Evolutionary conservation across 2,888 invertebrate species (phyloP), one percentile per base, ranked within the genome.

Genomic region (Andrena bicolor): DNA sequence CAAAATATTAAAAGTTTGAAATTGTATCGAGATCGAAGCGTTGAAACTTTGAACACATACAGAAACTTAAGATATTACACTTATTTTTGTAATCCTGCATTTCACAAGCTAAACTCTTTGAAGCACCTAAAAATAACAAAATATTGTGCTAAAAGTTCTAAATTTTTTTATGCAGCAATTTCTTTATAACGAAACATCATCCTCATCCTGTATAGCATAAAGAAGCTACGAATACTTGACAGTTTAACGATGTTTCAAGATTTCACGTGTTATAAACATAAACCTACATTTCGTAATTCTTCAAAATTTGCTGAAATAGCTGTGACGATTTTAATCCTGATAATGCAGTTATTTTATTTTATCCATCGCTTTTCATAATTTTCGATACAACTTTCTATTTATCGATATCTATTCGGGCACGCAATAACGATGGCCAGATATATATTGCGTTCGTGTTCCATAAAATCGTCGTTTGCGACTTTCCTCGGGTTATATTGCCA

Each of bases 391-490:
- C 6, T 10, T 69, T 32, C 16, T 26, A 56, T 35, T 32, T 35
- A 56, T 56, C 28, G 51, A 23, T 53, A 53, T 68, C 23, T 56
- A 56, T 56, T 69, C 23, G 1, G 30, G 56, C 56, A 26, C 23
- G 32, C 26, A 56, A 32, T 69, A 35, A 32, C 16, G 7, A 26
- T 23, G 26, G 23, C 23, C 8, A 13, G 23, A 35, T 35, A 13
- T 35, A 56, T 35, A 35, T 10, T 13, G 13, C 20, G 35, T 4
- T 23, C 41, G 16, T 13, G 35, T 26, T 13, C 35, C 53, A 23
- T 69, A 56, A 56, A 69, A 69, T 69, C 20, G 20, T 23, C 32
- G 16, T 20, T 26, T 23, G 10, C 32, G 23, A 35, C 8, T 41
- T 41, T 16, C 13, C 23, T 41, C 26, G 10, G n/a, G 23, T 41